phyloP scores from a whole-genome alignment of 2,888 invertebrate genomes.

The Epiblema foenella region DNA sequence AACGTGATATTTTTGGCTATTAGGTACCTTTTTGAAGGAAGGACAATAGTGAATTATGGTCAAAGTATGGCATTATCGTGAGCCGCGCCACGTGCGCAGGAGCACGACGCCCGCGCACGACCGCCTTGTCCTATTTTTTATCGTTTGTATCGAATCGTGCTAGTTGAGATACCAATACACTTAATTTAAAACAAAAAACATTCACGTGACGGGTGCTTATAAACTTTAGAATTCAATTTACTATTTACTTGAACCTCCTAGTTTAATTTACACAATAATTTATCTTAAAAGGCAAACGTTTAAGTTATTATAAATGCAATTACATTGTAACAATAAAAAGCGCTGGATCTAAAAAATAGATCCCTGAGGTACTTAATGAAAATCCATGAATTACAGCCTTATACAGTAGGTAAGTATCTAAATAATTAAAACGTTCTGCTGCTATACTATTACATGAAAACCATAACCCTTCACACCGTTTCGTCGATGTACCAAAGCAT shows the following conservation, averaged over 20 bases:
- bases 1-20: no score
- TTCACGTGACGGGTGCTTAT: background rate
- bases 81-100: slow-evolving; percentile 14
- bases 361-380: no score
- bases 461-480: background rate
- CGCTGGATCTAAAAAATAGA: no score
- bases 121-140: slow-evolving; percentile 20
- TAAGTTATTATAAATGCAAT: no score
- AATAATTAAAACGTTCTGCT: background rate
- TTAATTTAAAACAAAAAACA: background rate
- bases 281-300: no score
- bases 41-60: background rate
- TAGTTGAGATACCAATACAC: background rate
- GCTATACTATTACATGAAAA: background rate
- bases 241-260: no score
- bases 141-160: slow-evolving; percentile 19
- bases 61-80: slow-evolving; percentile 12
- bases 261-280: no score
- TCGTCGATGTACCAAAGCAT: background rate
- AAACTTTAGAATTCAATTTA: background rate
- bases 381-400: no score
- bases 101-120: slow-evolving; percentile 28
- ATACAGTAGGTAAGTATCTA: background rate
- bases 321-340: no score
- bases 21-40: background rate